Conservation (phyloP, 2,888 invertebrate genomes). For the Cecidostiba fungosa region DNA sequence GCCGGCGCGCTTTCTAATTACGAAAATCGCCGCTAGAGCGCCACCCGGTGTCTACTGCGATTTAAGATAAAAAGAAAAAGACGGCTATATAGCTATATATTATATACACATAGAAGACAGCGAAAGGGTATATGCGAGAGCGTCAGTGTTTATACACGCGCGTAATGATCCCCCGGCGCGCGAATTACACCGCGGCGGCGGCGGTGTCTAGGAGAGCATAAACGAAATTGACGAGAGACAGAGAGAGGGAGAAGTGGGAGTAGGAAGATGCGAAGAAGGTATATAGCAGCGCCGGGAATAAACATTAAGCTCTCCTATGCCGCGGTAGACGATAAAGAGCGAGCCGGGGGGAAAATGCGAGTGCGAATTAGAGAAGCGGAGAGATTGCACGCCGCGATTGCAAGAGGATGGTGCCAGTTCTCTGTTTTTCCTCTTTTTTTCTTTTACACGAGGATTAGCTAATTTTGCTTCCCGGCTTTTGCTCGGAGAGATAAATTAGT, state of each 20-base stretch:
- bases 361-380: constrained; percentile 26
- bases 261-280: background rate
- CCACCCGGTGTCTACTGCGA: background rate
- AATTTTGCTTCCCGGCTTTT: background rate
- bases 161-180: constrained; percentile 24
- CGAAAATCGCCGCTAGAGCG: constrained; percentile 46
- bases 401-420: background rate
- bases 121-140: background rate
- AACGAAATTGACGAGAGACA: constrained; percentile 33
- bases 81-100: background rate
- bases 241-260: no score
- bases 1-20: constrained; percentile 60
- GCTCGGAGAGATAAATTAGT: no score
- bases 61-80: background rate
- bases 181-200: constrained; percentile 16
- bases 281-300: constrained; percentile 20
- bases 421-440: background rate
- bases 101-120: background rate
- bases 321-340: constrained; percentile 10
- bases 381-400: background rate
- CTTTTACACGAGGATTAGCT: background rate
- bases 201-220: constrained; percentile 1
- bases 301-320: constrained; percentile 4
- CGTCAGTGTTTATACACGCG: background rate
- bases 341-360: constrained; percentile 11